Base-by-base conservation (phyloP, 2,888 invertebrate genomes). In the Drosophila kambysellisi region DNA sequence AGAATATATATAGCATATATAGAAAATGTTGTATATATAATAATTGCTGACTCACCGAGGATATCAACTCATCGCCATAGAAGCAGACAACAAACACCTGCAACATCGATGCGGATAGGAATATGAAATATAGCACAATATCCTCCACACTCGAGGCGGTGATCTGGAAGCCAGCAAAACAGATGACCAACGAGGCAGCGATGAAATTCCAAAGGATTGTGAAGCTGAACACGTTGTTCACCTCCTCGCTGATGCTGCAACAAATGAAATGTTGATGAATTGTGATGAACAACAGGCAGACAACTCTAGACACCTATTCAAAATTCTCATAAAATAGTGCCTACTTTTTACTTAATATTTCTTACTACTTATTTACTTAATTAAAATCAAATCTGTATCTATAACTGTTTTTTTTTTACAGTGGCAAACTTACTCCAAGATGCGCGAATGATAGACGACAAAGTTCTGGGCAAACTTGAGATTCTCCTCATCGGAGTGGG, bases 151-250 rank as follows among this genome's bases (percentile, higher is more conserved):
- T 87, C 6, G 87, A 88, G 54, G 91, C 88, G 32, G 91, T 92
- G 51, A 91, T 85, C 76, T 92, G 91, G 79, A 92, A 92, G 25
- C 92, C 92, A 30, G 91, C 90, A 51, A 92, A 91, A 56, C 92
- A 92, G 30, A 92, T 90, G 2, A 91, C 92, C 76, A 91, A 43
- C 0, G 92, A 92, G 8, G 92, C 90, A n/a, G 91, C 87, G 17
- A 92, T 64, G 53, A 92, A 92, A 67, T 92, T 92, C 70, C 92
- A 81, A 4, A 92, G 58, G 25, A 92, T 82, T 5, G 92, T 91
- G 57, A 91, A 83, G 60, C 89, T 88, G 7, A 91, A 91, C 48
- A 91, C 91, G 37, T 58, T 77, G 71, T 92, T 91, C 5, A 91
- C 69, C 62, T 87, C 74, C 61, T 86, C 87, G 70, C 82, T 83